Evolutionary conservation across 2,888 invertebrate genomes (phyloP).

Genomic region (Geophilus truncorum): DNA sequence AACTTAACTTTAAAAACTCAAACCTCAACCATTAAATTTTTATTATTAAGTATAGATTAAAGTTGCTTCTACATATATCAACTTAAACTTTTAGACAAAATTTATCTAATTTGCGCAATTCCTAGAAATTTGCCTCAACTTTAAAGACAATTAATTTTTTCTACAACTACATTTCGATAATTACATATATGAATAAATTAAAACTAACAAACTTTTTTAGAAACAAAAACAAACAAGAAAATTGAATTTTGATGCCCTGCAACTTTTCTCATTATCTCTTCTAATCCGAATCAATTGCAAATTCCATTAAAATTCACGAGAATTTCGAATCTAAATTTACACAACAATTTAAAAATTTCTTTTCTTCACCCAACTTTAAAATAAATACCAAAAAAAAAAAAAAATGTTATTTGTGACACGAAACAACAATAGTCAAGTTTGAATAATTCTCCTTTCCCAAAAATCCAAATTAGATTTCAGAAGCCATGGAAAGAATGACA

Average conservation of each 20-base stretch:
- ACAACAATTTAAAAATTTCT: too few relatives aligned
- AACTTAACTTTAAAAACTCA: too few relatives aligned
- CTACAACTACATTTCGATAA: not conserved
- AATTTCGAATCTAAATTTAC: too few relatives aligned
- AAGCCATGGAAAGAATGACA: not conserved
- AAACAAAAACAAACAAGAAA: not conserved
- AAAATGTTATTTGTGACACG: too few relatives aligned
- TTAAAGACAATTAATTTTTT: not conserved
- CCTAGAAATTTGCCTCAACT: not conserved
- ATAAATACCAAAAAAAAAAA: not conserved
- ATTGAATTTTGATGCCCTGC: not conserved
- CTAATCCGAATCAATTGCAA: not conserved
- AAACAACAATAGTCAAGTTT: too few relatives aligned
- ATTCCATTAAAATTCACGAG: too few relatives aligned
- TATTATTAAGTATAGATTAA: too few relatives aligned
- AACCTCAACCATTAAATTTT: too few relatives aligned
- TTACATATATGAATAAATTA: not conserved
- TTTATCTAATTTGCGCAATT: too few relatives aligned
- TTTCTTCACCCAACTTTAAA: not conserved
- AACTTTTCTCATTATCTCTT: not conserved
- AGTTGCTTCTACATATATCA: too few relatives aligned
- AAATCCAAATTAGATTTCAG: not conserved
- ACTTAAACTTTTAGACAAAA: too few relatives aligned
- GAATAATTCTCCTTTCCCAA: too few relatives aligned
- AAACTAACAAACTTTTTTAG: not conserved